A percentile compares a stretch with the other conserved stretches of the same genome.
These are phyloP conservation scores for Metellina segmentata DNA, from an alignment of 2,888 invertebrate species.

Conservation along the genomic window DNA sequence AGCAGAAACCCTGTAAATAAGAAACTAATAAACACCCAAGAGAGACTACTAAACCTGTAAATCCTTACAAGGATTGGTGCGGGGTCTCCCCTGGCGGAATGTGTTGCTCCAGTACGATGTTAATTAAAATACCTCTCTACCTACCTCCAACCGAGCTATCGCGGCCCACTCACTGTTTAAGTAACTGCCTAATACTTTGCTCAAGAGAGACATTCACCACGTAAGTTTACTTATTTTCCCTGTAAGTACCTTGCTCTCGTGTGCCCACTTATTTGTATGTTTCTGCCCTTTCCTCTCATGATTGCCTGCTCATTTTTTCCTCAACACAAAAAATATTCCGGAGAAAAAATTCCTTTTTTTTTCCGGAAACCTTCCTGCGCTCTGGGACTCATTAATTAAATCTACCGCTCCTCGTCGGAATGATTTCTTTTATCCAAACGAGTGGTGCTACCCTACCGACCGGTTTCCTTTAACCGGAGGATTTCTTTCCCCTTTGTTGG, in stretches of 20 bases:
- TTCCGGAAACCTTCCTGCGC: background rate
- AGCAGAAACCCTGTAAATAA: too few species aligned
- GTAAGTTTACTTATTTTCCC: background rate
- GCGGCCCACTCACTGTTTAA: too few species aligned
- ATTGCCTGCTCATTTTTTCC: background rate
- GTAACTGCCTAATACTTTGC: too few species aligned
- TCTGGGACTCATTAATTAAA: background rate
- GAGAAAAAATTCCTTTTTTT: background rate
- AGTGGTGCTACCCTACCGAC: background rate
- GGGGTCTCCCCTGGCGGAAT: too few species aligned
- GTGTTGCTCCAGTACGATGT: too few species aligned
- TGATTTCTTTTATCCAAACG: background rate
- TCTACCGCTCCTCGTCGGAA: background rate
- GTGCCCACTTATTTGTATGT: background rate
- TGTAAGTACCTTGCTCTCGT: background rate
- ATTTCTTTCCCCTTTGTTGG: background rate
- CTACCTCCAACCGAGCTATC: too few species aligned
- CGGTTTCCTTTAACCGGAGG: background rate
- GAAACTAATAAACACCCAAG: too few species aligned
- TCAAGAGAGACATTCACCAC: too few species aligned
- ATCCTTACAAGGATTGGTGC: too few species aligned
- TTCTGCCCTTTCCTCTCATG: background rate
- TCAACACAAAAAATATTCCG: background rate
- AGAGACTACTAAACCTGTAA: too few species aligned
- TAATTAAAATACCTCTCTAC: too few species aligned